phyloP scores from a whole-genome alignment of 2,888 invertebrate genomes.

The Caenorhabditis sp. region DNA sequence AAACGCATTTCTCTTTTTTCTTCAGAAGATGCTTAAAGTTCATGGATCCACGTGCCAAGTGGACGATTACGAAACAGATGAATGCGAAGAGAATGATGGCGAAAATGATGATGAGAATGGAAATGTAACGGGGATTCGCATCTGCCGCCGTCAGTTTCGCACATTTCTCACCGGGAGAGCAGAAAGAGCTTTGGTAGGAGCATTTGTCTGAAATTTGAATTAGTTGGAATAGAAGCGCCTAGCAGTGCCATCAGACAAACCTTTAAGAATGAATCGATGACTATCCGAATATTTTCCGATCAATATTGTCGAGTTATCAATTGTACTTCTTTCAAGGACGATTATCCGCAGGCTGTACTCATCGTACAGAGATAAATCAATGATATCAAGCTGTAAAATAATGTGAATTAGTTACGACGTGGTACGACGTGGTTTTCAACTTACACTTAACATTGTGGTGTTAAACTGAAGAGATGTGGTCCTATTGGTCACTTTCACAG shows the following conservation, averaged over 20 bases:
- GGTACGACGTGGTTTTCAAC: not conserved
- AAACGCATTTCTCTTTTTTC: slow-evolving; percentile 72
- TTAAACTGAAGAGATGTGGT: slow-evolving; percentile 51
- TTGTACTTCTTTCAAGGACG: slow-evolving; percentile 51
- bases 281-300: slow-evolving; percentile 57
- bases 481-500: slow-evolving; percentile 43
- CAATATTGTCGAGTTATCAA: slow-evolving; percentile 60
- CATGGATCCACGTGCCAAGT: slow-evolving; percentile 67
- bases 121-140: slow-evolving; percentile 36
- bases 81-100: slow-evolving; percentile 66
- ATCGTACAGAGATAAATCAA: slow-evolving; percentile 59
- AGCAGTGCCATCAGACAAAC: not conserved
- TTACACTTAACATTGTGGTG: slow-evolving; percentile 40
- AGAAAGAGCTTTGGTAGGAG: slow-evolving; percentile 72
- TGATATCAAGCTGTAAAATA: slow-evolving; percentile 63
- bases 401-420: not conserved
- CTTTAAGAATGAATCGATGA: slow-evolving; percentile 56
- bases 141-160: slow-evolving; percentile 54
- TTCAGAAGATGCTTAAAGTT: slow-evolving; percentile 66
- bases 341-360: slow-evolving; percentile 63
- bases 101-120: slow-evolving; percentile 57
- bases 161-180: slow-evolving; percentile 66
- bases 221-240: not conserved
- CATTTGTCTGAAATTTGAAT: slow-evolving; percentile 68
- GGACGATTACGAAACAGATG: slow-evolving; percentile 61